Base-by-base conservation (phyloP, 2,113 vertebrate genomes). In the Circaetus cinerascens region DNA sequence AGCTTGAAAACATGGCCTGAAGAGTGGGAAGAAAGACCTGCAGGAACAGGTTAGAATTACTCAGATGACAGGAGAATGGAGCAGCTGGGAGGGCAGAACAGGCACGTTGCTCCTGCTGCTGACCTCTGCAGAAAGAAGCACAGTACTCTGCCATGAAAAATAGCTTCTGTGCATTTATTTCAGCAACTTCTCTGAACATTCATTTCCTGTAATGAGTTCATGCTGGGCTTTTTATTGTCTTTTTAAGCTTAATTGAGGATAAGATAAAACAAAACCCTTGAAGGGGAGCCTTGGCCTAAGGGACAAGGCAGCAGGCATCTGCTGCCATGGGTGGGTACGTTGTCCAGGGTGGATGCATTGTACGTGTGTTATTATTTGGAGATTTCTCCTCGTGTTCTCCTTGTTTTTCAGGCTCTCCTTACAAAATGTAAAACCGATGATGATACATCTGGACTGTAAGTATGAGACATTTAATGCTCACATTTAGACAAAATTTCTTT, bases 21-120 rank as follows among this genome's bases (percentile, higher is more conserved):
- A 59, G 79, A 66, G 38, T 18, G 43, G 55, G 67, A 86, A 55
- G 45, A 50, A 71, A 67, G 50, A 53, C 36, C 43, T 90, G 56
- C 38, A 75, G 69, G 63, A 76, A 38, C 34, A 46, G n/a, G 45
- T 72, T 32, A 38, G 57, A 55, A 48, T 63, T 71, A 38, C 11
- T 11, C 29, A 82, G 32, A 15, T 34, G n/a, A 30, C 41, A 64
- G 43, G 55, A 75, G 22, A 64, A 26, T 27, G 20, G 45, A 46
- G 50, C 50, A 75, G 12, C 25, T 0, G 4, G 48, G 16, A 69
- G 32, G 19, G 27, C 34, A 66, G 48, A 34, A 32, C 9, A 51
- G 26, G 40, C 26, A 12, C 0, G 0, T 48, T 0, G 0, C 23
- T 64, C 29, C 50, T 60, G 62, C 38, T 64, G 21, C 7, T 79